phyloP scores from a whole-genome alignment of 1,140 invertebrate species.

The Lutraria rhynchaena region DNA sequence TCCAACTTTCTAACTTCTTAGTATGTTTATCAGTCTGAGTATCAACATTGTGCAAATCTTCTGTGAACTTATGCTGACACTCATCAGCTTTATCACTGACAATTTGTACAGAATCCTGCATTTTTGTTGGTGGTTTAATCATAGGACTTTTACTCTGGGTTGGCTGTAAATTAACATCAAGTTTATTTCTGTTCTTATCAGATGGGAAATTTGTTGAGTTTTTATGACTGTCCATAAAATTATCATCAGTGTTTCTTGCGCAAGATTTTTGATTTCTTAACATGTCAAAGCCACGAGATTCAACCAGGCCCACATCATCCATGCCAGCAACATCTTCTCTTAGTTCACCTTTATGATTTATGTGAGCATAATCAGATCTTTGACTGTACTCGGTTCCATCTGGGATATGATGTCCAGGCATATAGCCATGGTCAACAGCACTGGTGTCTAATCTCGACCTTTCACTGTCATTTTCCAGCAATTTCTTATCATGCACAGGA shows the following conservation, averaged over 20 bases:
- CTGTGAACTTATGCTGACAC: no score
- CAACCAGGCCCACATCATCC: slow-evolving; percentile 49
- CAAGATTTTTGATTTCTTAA: slow-evolving; percentile 7
- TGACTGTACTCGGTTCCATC: slow-evolving; percentile 58
- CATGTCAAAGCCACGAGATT: slow-evolving; percentile 53
- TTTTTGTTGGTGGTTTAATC: neutral
- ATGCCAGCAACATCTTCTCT: slow-evolving; percentile 53
- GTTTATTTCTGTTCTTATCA: slow-evolving; percentile 1
- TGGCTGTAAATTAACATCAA: neutral
- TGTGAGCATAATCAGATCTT: slow-evolving; percentile 53
- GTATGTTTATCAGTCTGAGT: slow-evolving; percentile 10
- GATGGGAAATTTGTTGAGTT: no score
- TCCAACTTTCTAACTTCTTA: slow-evolving; percentile 41
- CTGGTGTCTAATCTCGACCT: slow-evolving; percentile 12
- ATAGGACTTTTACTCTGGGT: slow-evolving; percentile 39
- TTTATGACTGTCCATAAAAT: neutral
- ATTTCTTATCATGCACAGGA: slow-evolving; percentile 8
- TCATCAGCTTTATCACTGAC: no score
- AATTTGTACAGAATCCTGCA: neutral
- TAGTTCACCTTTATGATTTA: slow-evolving; percentile 46
- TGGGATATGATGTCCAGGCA: slow-evolving; percentile 57
- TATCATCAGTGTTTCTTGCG: neutral
- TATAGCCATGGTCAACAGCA: slow-evolving; percentile 45
- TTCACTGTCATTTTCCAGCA: slow-evolving; percentile 6
- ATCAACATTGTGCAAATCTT: neutral